A percentile compares a stretch with the other conserved stretches of the same genome.
phyloP scores from a whole-genome alignment of 2,113 vertebrate genomes.

The Ploceus nigricollis region DNA sequence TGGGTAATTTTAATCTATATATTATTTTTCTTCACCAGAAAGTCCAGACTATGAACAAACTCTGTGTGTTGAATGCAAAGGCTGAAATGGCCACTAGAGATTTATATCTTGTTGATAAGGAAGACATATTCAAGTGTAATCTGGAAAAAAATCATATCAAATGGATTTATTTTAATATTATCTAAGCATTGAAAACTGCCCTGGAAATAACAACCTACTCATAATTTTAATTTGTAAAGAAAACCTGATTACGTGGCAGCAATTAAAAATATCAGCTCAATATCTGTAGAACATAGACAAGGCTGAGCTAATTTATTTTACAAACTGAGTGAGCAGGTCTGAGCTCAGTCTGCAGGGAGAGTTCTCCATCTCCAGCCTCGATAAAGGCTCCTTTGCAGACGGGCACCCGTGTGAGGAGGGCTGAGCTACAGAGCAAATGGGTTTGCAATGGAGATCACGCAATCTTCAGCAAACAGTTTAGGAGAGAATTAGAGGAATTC shows the following conservation, averaged over 20 bases:
- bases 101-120: neutral
- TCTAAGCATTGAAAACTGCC: neutral
- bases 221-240: neutral
- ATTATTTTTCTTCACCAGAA: neutral
- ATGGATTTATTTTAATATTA: neutral
- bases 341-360: neutral
- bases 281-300: neutral
- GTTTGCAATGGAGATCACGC: neutral
- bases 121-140: neutral
- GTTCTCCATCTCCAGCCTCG: neutral
- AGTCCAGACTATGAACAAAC: neutral
- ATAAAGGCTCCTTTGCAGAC: neutral
- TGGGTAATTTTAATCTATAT: neutral
- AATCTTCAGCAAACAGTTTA: neutral
- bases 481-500: neutral
- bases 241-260: neutral
- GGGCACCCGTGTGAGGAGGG: neutral
- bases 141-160: neutral
- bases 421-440: neutral
- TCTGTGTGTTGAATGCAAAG: neutral
- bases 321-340: accelerated
- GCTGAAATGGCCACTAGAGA: neutral
- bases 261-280: neutral
- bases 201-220: neutral
- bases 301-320: neutral